These are phyloP conservation scores for Prosapia bicincta DNA, from an alignment of 2,888 invertebrate species.

Conservation along the genomic window DNA sequence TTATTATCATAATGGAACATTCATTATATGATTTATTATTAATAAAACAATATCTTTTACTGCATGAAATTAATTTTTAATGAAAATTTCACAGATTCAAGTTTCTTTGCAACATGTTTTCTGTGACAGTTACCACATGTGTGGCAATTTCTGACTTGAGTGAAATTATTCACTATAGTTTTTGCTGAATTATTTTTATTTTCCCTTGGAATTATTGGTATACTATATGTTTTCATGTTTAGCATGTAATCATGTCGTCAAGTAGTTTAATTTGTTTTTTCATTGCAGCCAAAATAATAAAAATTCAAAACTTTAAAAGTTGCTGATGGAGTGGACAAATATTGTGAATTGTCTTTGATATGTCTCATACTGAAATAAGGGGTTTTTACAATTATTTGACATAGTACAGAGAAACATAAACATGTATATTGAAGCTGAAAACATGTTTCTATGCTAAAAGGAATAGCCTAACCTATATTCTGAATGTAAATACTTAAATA, in stretches of 20 bases:
- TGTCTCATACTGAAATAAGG: neutral
- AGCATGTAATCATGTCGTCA: neutral
- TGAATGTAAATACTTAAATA: neutral
- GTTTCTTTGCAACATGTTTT: no score
- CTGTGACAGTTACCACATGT: no score
- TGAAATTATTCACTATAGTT: neutral
- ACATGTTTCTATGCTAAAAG: neutral
- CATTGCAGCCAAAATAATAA: neutral
- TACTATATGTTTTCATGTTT: neutral
- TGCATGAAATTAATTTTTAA: no score
- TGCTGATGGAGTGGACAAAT: neutral
- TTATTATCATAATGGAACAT: no score
- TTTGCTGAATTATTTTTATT: neutral
- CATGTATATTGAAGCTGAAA: neutral
- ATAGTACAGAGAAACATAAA: neutral
- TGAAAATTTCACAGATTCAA: no score
- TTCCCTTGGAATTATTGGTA: neutral
- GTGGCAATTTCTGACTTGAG: no score
- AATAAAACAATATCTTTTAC: no score
- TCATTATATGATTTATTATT: no score
- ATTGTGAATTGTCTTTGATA: slow-evolving; percentile 1
- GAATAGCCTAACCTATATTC: neutral
- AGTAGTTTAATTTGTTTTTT: neutral
- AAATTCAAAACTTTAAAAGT: neutral
- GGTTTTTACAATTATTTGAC: neutral